These are phyloP conservation scores for Nomada goodeniana DNA, from an alignment of 2,888 invertebrate species.

Conservation along the genomic window DNA sequence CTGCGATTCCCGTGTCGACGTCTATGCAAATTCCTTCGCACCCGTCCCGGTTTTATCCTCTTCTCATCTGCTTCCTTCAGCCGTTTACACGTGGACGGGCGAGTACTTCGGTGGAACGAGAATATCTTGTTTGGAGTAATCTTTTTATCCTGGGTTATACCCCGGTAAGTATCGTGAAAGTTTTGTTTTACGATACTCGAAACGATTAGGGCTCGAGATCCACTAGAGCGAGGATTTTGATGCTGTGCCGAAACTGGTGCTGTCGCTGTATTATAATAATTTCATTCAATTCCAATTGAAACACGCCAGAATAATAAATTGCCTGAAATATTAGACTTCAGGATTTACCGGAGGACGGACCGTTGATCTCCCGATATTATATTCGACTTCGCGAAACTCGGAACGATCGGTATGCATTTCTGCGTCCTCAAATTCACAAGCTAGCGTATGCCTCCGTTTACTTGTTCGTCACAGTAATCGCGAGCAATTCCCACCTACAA, in stretches of 20 bases:
- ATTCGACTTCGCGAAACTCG: too few relatives aligned
- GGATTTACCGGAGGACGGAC: too few relatives aligned
- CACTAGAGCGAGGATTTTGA: neutral
- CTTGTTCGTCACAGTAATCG: neutral
- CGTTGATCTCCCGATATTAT: too few relatives aligned
- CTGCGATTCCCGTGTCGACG: slow-evolving; percentile 74
- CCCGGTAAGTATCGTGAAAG: neutral
- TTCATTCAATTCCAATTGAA: too few relatives aligned
- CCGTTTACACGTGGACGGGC: slow-evolving; percentile 6
- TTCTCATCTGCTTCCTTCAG: neutral
- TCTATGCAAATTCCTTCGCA: slow-evolving; percentile 76
- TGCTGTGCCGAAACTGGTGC: too few relatives aligned
- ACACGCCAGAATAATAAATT: too few relatives aligned
- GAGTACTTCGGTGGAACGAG: neutral
- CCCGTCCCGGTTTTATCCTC: neutral
- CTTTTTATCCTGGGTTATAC: slow-evolving; percentile 17
- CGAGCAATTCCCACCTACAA: neutral
- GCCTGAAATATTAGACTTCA: too few relatives aligned
- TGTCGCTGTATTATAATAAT: too few relatives aligned
- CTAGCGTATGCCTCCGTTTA: neutral
- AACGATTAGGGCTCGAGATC: neutral
- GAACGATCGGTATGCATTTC: neutral
- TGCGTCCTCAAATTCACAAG: neutral
- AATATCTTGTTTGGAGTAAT: slow-evolving; percentile 22
- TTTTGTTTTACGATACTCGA: neutral